Conservation (phyloP, 53 echinoderm and acorn worm genomes). For the Luidia sarsii region DNA sequence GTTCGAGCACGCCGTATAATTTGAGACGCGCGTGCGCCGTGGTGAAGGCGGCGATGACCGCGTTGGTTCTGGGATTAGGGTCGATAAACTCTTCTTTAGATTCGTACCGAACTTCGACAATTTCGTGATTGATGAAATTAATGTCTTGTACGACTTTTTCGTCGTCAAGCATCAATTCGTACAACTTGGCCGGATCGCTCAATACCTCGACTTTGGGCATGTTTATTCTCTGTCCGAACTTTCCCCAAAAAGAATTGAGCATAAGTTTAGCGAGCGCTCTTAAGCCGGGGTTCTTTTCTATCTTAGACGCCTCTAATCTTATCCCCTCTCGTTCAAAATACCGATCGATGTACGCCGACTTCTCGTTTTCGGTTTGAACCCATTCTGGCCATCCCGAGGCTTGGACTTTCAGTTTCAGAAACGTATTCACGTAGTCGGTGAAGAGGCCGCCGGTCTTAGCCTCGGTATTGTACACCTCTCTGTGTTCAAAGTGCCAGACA, state of each 20-base stretch:
- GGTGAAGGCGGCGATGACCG: conserved; percentile 32
- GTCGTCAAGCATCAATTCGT: conserved; percentile 18
- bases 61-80: conserved; percentile 31
- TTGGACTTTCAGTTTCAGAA: conserved; percentile 61
- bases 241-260: conserved; percentile 70
- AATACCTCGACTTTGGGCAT: conserved; percentile 14
- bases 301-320: conserved; percentile 53
- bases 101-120: conserved; percentile 33
- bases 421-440: conserved; percentile 6
- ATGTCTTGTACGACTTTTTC: conserved; percentile 20
- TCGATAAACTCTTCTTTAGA: conserved; percentile 28
- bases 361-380: conserved; percentile 54
- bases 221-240: conserved; percentile 41
- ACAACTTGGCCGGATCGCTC: conserved; percentile 6
- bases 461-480: conserved; percentile 23
- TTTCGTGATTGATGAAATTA: conserved; percentile 42
- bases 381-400: conserved; percentile 52
- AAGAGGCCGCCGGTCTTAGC: conserved; percentile 42
- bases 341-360: conserved; percentile 21
- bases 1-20: conserved; percentile 33
- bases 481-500: conserved; percentile 69
- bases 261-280: conserved; percentile 63
- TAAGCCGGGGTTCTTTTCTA: conserved; percentile 59
- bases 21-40: conserved; percentile 31
- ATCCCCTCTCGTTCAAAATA: conserved; percentile 27